Percentiles rank a stretch among this genome's conserved stretches.
phyloP scores from a whole-genome alignment of 2,888 invertebrate genomes.

The Tillus elongatus region DNA sequence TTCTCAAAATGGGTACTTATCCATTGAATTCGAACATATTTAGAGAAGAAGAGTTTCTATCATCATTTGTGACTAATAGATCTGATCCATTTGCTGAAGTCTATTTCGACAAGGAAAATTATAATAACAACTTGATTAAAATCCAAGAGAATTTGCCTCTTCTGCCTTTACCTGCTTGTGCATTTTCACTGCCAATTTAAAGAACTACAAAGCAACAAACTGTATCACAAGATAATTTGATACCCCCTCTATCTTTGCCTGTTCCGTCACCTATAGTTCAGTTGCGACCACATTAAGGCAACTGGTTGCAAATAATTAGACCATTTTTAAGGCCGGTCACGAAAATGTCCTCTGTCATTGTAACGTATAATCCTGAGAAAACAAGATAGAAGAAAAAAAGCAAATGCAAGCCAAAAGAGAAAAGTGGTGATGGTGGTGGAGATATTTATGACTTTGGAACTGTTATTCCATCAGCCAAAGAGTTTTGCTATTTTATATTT shows the following conservation, averaged over 20 bases:
- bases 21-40: conserved; percentile 15
- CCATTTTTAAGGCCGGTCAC: no score
- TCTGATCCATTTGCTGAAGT: conserved; percentile 9
- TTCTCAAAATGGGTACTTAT: conserved; percentile 16
- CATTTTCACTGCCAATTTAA: background rate
- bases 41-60: conserved; percentile 12
- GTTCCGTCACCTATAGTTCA: no score
- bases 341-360: conserved; percentile 11
- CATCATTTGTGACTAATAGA: conserved; percentile 11
- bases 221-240: no score
- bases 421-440: no score
- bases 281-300: no score
- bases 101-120: conserved; percentile 5
- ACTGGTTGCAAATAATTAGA: no score
- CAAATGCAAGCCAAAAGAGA: no score
- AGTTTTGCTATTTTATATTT: no score
- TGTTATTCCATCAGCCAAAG: no score
- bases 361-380: conserved; percentile 10
- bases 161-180: no score
- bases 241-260: no score
- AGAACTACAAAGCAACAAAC: conserved; percentile 7
- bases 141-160: conserved; percentile 1
- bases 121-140: conserved; percentile 5
- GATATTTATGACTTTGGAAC: no score
- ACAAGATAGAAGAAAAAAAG: conserved; percentile 10